These are phyloP conservation scores for Acanthisitta chloris DNA, from an alignment of 2,113 vertebrate genomes.

Conservation along the genomic window DNA sequence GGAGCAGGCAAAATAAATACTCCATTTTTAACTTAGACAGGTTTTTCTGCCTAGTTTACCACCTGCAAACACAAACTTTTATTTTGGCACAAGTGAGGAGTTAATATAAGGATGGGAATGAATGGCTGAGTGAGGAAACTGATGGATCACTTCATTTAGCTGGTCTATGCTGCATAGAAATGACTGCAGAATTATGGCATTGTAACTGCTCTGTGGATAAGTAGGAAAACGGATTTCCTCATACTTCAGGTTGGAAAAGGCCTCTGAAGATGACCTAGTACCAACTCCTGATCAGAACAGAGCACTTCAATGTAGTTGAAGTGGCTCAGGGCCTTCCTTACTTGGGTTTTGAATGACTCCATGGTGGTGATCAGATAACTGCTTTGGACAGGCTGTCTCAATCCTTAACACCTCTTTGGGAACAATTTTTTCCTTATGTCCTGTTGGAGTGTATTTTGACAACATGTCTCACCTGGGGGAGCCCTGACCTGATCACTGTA, in stretches of 20 bases:
- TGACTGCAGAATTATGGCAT: not conserved
- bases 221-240: not conserved
- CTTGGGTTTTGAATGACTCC: not conserved
- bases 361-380: not conserved
- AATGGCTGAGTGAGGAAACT: not conserved
- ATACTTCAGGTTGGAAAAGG: not conserved
- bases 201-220: not conserved
- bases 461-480: not conserved
- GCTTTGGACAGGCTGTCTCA: not conserved
- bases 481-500: not conserved
- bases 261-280: not conserved
- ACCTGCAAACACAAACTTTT: slow-evolving; percentile 16
- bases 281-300: not conserved
- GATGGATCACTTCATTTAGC: not conserved
- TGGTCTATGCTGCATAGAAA: not conserved
- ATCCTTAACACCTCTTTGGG: not conserved
- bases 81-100: not conserved
- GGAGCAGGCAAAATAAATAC: not conserved
- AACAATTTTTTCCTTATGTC: not conserved
- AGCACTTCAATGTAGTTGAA: not conserved
- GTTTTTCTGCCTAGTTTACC: not conserved
- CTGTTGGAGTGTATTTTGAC: not conserved
- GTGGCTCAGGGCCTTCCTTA: not conserved
- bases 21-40: slow-evolving; percentile 5
- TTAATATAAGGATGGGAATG: not conserved